These are phyloP conservation scores for Mus spicilegus DNA, from an alignment of 2,113 vertebrate genomes.

Conservation along the genomic window DNA sequence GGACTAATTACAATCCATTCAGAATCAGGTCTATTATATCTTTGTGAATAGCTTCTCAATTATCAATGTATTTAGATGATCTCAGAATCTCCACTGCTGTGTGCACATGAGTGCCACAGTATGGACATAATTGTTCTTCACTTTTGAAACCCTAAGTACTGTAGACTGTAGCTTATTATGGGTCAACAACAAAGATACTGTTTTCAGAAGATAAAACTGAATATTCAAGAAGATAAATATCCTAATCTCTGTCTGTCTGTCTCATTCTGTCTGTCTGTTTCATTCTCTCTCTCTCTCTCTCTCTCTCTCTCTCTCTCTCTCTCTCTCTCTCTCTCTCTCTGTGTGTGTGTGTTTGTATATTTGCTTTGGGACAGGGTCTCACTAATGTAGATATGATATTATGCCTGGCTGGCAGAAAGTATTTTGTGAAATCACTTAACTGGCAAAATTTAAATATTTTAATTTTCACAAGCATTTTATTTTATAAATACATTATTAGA, in stretches of 20 bases:
- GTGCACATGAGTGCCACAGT: not conserved
- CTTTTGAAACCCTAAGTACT: not conserved
- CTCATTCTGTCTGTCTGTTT: too few species aligned
- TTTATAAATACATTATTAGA: not conserved
- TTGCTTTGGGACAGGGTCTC: not conserved
- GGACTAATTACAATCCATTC: too few species aligned
- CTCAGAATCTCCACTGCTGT: not conserved
- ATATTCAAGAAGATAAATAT: not conserved
- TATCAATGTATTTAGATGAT: not conserved
- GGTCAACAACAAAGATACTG: not conserved
- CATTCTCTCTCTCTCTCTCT: too few species aligned
- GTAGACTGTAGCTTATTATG: not conserved
- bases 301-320: too few species aligned
- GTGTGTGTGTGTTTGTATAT: not conserved
- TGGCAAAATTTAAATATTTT: constrained; percentile 27
- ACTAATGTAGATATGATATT: not conserved
- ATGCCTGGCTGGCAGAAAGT: not conserved
- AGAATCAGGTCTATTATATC: not conserved
- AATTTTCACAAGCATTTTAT: not conserved
- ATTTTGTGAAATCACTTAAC: constrained; percentile 9
- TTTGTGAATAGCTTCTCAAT: not conserved
- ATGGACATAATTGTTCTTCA: too few species aligned
- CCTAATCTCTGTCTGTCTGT: too few species aligned
- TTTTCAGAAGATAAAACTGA: not conserved
- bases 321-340: too few species aligned